Evolutionary conservation across 2,113 vertebrate genomes (phyloP).

Genomic region (Climacteris rufus): DNA sequence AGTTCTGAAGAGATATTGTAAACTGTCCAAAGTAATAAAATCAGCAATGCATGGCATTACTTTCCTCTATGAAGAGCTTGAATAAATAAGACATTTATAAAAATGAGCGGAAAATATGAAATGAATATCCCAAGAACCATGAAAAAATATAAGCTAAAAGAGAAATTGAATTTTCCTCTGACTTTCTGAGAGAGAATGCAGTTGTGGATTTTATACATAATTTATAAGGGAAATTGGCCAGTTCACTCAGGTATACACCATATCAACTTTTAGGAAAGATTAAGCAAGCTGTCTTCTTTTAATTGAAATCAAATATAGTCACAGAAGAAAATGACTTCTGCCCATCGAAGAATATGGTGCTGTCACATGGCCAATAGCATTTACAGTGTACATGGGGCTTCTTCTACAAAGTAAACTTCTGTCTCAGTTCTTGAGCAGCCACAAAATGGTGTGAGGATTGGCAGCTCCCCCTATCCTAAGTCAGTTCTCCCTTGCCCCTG

Average conservation of each 20-base stretch:
- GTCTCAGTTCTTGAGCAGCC: not conserved
- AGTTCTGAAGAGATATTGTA: constrained; percentile 70
- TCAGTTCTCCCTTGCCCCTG: not conserved
- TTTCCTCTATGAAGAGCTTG: constrained; percentile 71
- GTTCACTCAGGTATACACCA: constrained; percentile 73
- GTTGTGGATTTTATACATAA: constrained; percentile 76
- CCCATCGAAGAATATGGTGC: not conserved
- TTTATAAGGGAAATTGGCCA: constrained; percentile 79
- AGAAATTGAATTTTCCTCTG: constrained; percentile 78
- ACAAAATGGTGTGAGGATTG: not conserved
- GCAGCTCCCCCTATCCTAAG: not conserved
- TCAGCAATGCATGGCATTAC: constrained; percentile 75
- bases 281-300: constrained; percentile 74
- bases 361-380: constrained; percentile 28
- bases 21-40: constrained; percentile 76
- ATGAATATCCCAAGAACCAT: constrained; percentile 78
- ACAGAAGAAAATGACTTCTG: constrained; percentile 66
- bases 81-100: constrained; percentile 80
- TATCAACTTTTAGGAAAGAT: constrained; percentile 76
- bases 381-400: constrained; percentile 18
- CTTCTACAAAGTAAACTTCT: constrained; percentile 57
- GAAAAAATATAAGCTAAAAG: constrained; percentile 67
- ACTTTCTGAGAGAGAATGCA: constrained; percentile 61
- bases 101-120: constrained; percentile 75
- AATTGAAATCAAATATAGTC: constrained; percentile 78